phyloP scores from a whole-genome alignment of 2,888 invertebrate species.

The Drosophila stalkeri region DNA sequence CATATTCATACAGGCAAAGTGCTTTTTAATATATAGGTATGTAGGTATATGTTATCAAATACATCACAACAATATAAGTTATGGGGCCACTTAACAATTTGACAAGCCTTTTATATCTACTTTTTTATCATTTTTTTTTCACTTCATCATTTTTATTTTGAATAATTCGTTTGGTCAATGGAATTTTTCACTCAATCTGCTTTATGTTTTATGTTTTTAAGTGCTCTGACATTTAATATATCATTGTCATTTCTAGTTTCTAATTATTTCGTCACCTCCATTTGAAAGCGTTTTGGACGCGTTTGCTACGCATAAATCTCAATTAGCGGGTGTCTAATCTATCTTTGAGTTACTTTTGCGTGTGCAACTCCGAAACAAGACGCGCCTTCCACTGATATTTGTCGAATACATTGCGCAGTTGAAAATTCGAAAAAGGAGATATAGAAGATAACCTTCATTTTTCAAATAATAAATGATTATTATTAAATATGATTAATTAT shows the following conservation, averaged over 20 bases:
- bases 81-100: not conserved
- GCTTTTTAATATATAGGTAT: not conserved
- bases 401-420: slow-evolving; percentile 20
- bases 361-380: slow-evolving; percentile 14
- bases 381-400: slow-evolving; percentile 24
- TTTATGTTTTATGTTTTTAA: slow-evolving; percentile 14
- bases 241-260: slow-evolving; percentile 63
- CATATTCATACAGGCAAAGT: not conserved
- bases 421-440: not conserved
- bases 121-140: slow-evolving; percentile 9
- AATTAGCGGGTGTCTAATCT: slow-evolving; percentile 58
- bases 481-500: not conserved
- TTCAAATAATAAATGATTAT: not conserved
- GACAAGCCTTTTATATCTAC: not conserved
- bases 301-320: slow-evolving; percentile 52
- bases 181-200: slow-evolving; percentile 13
- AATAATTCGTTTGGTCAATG: slow-evolving; percentile 33
- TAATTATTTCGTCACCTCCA: slow-evolving; percentile 52
- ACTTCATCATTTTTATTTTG: slow-evolving; percentile 10
- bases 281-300: slow-evolving; percentile 12
- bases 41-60: not conserved
- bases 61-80: not conserved
- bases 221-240: slow-evolving; percentile 44
- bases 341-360: slow-evolving; percentile 34
- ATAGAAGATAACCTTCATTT: not conserved